These are phyloP conservation scores for Deroplatys truncata DNA, from an alignment of 2,888 invertebrate species.

Conservation along the genomic window DNA sequence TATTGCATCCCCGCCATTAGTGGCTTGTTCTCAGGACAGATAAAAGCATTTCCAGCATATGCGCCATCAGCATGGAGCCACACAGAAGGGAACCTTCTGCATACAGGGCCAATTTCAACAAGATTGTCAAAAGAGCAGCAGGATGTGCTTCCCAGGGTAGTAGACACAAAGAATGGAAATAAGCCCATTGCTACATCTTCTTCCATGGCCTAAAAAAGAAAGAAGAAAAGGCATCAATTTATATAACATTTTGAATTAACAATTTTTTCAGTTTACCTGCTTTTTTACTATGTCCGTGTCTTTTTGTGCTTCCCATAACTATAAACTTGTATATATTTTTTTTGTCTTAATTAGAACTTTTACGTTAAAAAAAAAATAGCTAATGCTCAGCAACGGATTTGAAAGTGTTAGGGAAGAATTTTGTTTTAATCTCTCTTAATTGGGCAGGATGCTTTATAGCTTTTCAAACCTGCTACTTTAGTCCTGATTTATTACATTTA, in stretches of 20 bases:
- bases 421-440: too few relatives aligned
- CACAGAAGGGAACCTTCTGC: slow-evolving; percentile 56
- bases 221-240: neutral
- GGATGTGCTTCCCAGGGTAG: slow-evolving; percentile 79
- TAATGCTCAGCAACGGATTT: too few relatives aligned
- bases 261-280: too few relatives aligned
- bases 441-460: too few relatives aligned
- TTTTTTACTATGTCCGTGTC: too few relatives aligned
- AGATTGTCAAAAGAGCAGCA: slow-evolving; percentile 81
- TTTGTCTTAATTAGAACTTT: too few relatives aligned
- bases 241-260: neutral
- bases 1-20: slow-evolving; percentile 63
- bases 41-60: slow-evolving; percentile 81
- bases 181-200: slow-evolving; percentile 71
- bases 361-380: too few relatives aligned
- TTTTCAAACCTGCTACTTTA: too few relatives aligned
- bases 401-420: too few relatives aligned
- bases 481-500: too few relatives aligned
- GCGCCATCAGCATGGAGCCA: slow-evolving; percentile 89
- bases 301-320: too few relatives aligned
- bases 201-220: slow-evolving; percentile 50
- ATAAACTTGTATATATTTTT: too few relatives aligned
- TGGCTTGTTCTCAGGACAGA: slow-evolving; percentile 75
- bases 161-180: slow-evolving; percentile 78
- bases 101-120: slow-evolving; percentile 69